These are phyloP conservation scores for Chalcosyrphus nemorum DNA, from an alignment of 2,888 invertebrate genomes.

Conservation along the genomic window DNA sequence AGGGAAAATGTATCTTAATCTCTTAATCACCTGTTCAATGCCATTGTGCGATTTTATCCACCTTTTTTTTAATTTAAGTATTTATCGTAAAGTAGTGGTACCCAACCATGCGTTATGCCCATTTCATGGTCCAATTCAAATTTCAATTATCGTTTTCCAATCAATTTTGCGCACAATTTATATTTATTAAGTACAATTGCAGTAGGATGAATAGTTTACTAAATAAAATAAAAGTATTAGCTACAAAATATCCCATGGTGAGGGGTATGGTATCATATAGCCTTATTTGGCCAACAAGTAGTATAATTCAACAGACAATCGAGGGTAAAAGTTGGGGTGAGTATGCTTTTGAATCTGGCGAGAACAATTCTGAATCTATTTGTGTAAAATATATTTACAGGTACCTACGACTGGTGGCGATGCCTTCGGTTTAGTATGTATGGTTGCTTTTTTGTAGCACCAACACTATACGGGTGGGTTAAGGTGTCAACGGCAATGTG, in stretches of 20 bases:
- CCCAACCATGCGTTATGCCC: too few species aligned
- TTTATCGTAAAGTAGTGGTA: too few species aligned
- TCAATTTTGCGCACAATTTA: background rate
- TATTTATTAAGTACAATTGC: background rate
- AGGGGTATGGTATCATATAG: slow-evolving; percentile 88
- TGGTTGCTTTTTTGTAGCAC: slow-evolving; percentile 91
- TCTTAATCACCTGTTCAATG: too few species aligned
- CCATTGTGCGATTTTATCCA: too few species aligned
- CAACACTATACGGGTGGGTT: slow-evolving; percentile 91
- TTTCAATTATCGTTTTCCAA: background rate
- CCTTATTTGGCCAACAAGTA: slow-evolving; percentile 88
- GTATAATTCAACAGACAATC: slow-evolving; percentile 88
- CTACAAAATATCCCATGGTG: slow-evolving; percentile 80
- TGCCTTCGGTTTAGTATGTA: slow-evolving; percentile 89
- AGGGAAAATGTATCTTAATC: too few species aligned
- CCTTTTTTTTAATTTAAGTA: too few species aligned
- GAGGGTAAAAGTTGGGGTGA: slow-evolving; percentile 86
- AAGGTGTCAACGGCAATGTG: slow-evolving; percentile 89
- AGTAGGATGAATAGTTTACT: slow-evolving; percentile 73
- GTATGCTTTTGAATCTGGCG: too few species aligned
- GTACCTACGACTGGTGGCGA: slow-evolving; percentile 86
- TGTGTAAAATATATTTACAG: slow-evolving; percentile 77
- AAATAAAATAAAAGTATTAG: slow-evolving; percentile 77
- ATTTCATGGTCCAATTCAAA: background rate
- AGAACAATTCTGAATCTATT: too few species aligned